Base-by-base conservation (phyloP, 2,888 invertebrate genomes). In the Plagiodera versicolora region DNA sequence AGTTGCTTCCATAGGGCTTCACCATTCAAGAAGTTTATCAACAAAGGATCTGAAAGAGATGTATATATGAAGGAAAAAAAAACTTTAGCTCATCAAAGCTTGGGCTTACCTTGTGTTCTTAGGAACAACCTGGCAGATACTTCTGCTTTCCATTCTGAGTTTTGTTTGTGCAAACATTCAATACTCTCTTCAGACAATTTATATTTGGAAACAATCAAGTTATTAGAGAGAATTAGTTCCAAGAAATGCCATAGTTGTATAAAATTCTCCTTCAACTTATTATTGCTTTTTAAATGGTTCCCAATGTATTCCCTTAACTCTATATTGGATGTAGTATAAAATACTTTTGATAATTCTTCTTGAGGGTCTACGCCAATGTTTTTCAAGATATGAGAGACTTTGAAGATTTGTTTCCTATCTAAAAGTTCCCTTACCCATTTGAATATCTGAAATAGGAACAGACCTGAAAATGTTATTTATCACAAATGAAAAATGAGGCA, bases 271-370 rank as follows among this genome's bases (percentile, higher is more conserved):
- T 77, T 71, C 39, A 84, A 74, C 20, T 76, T 74, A 14, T 75
- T 77, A 28, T 82, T 79, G 63, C 84, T 85, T 46, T 83, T 82
- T 60, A 92, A 77, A 74, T 90, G 85, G 52, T 86, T 85, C 16
- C 88, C 84, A 66, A 91, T 83, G 68, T 87, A 87, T 69, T 89
- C 86, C 70, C 89, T 82, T 51, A 89, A 80, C 28, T 82, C 81
- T 64, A 84, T 83, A 64, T 87, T 83, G 35, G 80, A 77, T 39
- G 87, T 87, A 50, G 85, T 84, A 64, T 83, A 77, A 14, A 89
- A 89, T 47, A 87, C 78, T 9, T 79, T 76, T 74, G 83, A 82
- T 50, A 89, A 80, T 71, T 87, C 86, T 39, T 81, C 80, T 56
- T 82, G 78, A 11, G 88, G 83, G 72, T 85, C 83, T 61, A 85